Base-by-base conservation (phyloP, 2,113 vertebrate genomes). In the Antechinus stuartii region DNA sequence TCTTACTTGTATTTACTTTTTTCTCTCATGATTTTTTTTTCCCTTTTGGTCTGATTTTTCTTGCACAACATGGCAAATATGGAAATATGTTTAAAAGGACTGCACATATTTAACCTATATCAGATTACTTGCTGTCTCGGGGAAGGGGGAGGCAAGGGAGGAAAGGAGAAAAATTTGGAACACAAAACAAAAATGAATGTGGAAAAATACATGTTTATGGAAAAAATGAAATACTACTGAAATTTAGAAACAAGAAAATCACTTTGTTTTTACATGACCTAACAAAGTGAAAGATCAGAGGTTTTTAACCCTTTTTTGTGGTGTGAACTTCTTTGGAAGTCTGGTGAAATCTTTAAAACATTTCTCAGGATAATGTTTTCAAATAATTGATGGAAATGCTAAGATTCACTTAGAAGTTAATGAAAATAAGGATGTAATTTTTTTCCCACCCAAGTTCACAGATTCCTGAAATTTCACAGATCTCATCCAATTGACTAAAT, bases 401-500 rank as follows among this genome's bases (percentile, higher is more conserved):
- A 84, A 84, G 23, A 8, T 84, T 84, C 68, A 84, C 0, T 84
- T 84, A 84, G 68, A 84, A 14, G 49, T 89, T 47, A 93, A 1
- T 2, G 3, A 93, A 46, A 94, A 46, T 96, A 61, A 95, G 68
- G 25, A 90, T 24, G 19, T 76, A 76, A 76, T 76, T 42, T 42
- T 84, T 54, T 47, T 94, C 49, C 0, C 89, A 0, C 95, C 76
- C 46, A 61, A 94, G 94, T 56, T 56, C 49, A 95, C 89, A 95
- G 94, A 61, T 93, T 95, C 24, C 96, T 47, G 89, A 91, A 76
- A 52, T 93, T 52, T 52, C 10, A 52, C 50, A 52, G 50, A 52
- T 52, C 50, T 1, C 10, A 52, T 52, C 8, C 9, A 52, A 52
- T 52, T 52, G 50, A 61, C n/a, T 35, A 92, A 94, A 93, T 53